Conservation (phyloP, 92 coral and sea anemone genomes). For the Epizoanthus stellaris region DNA sequence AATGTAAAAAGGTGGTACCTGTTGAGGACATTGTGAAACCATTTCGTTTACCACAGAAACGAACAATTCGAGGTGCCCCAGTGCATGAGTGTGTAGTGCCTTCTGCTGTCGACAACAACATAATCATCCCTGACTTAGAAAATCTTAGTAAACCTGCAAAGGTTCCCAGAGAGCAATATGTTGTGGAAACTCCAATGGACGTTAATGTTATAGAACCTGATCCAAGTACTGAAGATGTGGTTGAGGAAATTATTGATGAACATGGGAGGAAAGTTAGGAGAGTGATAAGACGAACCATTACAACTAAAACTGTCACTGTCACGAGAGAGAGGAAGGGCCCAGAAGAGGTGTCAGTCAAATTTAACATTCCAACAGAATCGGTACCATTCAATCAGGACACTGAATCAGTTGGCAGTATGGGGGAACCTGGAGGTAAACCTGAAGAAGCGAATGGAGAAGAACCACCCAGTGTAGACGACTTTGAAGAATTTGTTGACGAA, state of each 20-base stretch:
- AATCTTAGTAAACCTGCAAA: constrained; percentile 43
- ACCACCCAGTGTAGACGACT: constrained; percentile 35
- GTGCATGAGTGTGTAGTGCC: too few relatives aligned
- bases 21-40: not conserved
- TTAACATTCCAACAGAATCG: constrained; percentile 22
- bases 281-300: constrained; percentile 45
- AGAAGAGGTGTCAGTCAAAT: not conserved
- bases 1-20: constrained; percentile 15
- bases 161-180: constrained; percentile 27
- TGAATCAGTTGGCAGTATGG: too few relatives aligned
- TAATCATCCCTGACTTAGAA: constrained; percentile 12
- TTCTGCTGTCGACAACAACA: too few relatives aligned
- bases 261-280: constrained; percentile 46
- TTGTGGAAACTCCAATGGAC: constrained; percentile 8
- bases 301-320: constrained; percentile 45
- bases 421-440: not conserved
- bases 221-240: not conserved
- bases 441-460: constrained; percentile 31
- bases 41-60: too few relatives aligned
- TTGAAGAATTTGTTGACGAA: constrained; percentile 52
- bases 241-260: constrained; percentile 67
- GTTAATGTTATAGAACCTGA: not conserved
- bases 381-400: constrained; percentile 23
- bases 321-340: not conserved
- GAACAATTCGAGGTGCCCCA: too few relatives aligned